These are phyloP conservation scores for Xenus cinereus DNA, from an alignment of 2,113 vertebrate genomes.

Conservation along the genomic window DNA sequence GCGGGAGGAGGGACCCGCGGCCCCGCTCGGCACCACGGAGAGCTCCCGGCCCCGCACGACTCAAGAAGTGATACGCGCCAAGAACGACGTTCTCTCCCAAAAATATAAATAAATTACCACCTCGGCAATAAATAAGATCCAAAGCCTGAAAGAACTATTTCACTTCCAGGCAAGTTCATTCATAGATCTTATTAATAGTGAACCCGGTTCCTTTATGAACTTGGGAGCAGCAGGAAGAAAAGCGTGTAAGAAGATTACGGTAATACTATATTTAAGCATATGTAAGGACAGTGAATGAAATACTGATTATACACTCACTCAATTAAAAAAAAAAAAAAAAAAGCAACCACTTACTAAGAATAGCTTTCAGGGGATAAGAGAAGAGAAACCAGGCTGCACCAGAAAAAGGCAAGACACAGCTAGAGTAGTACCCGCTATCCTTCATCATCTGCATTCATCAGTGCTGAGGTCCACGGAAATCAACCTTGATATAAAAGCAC, in stretches of 20 bases:
- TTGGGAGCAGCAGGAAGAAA: conserved; percentile 37
- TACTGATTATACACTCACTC: conserved; percentile 38
- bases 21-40: conserved; percentile 26
- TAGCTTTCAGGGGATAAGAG: conserved; percentile 24
- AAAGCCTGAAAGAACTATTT: neutral
- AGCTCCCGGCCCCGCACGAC: neutral
- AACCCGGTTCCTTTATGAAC: conserved; percentile 10
- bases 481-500: neutral
- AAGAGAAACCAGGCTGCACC: conserved; percentile 15
- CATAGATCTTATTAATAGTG: neutral
- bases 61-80: neutral
- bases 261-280: conserved; percentile 67
- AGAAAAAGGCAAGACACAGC: neutral
- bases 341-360: conserved; percentile 28
- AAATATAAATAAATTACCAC: neutral
- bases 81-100: neutral
- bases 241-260: conserved; percentile 50
- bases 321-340: conserved; percentile 13
- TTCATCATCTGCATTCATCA: neutral
- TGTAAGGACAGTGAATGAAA: conserved; percentile 54
- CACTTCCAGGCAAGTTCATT: conserved; percentile 6
- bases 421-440: neutral
- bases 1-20: neutral
- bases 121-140: neutral
- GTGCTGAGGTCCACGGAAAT: neutral